Base-by-base conservation (phyloP, 2,888 invertebrate genomes). In the Apamea anceps region DNA sequence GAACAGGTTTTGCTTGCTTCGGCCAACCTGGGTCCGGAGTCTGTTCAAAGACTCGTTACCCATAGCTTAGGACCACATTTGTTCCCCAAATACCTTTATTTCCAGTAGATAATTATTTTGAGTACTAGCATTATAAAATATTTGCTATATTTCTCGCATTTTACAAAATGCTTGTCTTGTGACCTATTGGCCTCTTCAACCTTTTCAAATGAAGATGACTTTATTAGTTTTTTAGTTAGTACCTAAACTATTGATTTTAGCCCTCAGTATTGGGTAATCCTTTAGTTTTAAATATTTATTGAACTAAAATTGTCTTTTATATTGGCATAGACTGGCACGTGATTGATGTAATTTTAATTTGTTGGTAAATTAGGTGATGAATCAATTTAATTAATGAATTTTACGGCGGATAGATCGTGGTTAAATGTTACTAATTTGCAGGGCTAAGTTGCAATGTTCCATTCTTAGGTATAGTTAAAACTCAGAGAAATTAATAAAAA, bases 241-340 rank as follows among this genome's bases (percentile, higher is more conserved):
- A 65, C 3, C 32, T 6, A 66, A 42, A 60, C 72, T 60, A 84
- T 78, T 72, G 25, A 54, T 83, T 57, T 57, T 54, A 10, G 54
- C 21, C 8, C 18, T 42, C 18, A 37, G 18, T 37, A 57, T 60
- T 37, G 32, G 18, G 28, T 66, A 45, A 78, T 37, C 25, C 6
- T 66, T 65, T 51, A 7, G n/a, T 37, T 83, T 83, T 48, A 71
- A 79, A 72, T 6, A 18, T 73, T 84, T 72, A 54, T 80, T 62
- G 32, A 73, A n/a, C 21, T 15, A 7, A 32, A 32, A 32, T 32
- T 32, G 32, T 32, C n/a, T 84, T 74, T 87, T 72, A 75, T 68
- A 68, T 45, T 37, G 32, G 32, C 32, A 32, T 2, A 32, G 32
- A 32, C 32, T 32, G 3, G 32, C 32, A 32, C 32, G 32, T 32